Evolutionary conservation across 2,113 vertebrate species (phyloP), one percentile per base, ranked within the genome.

Genomic region (Naja naja): DNA sequence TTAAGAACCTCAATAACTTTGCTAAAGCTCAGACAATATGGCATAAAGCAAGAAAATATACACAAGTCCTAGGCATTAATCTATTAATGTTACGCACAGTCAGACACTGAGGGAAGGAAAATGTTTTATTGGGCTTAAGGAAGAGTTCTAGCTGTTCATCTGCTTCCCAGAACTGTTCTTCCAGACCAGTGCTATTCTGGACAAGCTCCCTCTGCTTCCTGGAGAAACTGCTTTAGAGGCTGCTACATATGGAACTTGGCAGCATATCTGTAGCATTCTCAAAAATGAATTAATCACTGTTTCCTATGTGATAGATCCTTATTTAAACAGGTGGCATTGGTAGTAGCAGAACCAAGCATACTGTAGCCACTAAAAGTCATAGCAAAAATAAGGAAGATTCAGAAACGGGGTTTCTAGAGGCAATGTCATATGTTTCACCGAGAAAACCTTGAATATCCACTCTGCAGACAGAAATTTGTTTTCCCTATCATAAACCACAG

Each of bases 101-200:
- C 92, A 95, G 60, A 45, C 89, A 85, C 88, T 55, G 92, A 81
- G 92, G 94, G 89, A 20, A 89, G 16, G 89, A n/a, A 90, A 43
- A 34, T 91, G 69, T 91, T 97, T 95, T 94, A 91, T 94, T 91
- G 0, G 52, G 88, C 89, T 87, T 92, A 94, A 86, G 88, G 85
- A 95, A 94, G 85, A 81, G 92, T 96, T 91, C 89, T 92, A 92
- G 12, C 95, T 95, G 8, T 60, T 95, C 64, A 86, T n/a, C 90
- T 91, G 91, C 11, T 85, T 95, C 93, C 93, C 94, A 69, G 92
- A 95, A 47, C 64, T 94, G 49, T 81, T 95, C 90, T 94, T 97
- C 95, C 95, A 96, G 45, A 94, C 90, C 95, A 95, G 4, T 91
- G 91, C 58, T 91, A 92, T 43, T 91, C 89, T 94, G 93, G 85